Evolutionary conservation across 2,113 vertebrate genomes (phyloP), one percentile per base, ranked within the genome.

Genomic region (Psittacula cyanocephala): DNA sequence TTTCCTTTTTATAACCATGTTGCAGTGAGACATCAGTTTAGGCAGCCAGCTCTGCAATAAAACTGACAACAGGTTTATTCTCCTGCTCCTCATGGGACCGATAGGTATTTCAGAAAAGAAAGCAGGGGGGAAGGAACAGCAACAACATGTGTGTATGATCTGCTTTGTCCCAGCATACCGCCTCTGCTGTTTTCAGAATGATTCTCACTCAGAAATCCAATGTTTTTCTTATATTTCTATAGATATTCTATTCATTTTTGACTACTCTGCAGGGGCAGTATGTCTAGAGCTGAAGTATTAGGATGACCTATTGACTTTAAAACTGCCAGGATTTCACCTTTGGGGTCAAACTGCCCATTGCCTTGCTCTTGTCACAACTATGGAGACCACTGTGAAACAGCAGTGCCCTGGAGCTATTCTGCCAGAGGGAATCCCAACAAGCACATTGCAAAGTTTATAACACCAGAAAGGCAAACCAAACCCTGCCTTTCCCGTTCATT

Each of bases 61-160:
- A 97, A 92, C 92, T 95, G 95, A 95, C 96, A 96, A 96, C 88
- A 95, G 94, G 96, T 94, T 94, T 97, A 94, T 96, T 94, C 91
- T 94, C 92, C 94, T 57, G 63, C 86, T 96, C 71, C 96, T 94
- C 96, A 10, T 67, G 96, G 94, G 96, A 97, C 92, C 92, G 3
- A 96, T 96, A 97, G 88, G 86, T 95, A 93, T 96, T 96, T 95
- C 78, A 93, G 92, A 96, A 92, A 96, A 94, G 96, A 84, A 91
- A 95, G 91, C 88, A 96, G 92, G 88, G 94, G 92, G 84, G 77
- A 91, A 96, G 87, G 70, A 95, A 89, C 86, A 95, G 88, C 53
- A 96, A 76, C 91, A 94, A 57, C 88, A 75, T 47, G 80, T 69
- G 77, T 1, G 6, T 84, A 31, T 85, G 83, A 87, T 89, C 86